phyloP scores from a whole-genome alignment of 2,113 vertebrate genomes.

The Setophaga petechia region DNA sequence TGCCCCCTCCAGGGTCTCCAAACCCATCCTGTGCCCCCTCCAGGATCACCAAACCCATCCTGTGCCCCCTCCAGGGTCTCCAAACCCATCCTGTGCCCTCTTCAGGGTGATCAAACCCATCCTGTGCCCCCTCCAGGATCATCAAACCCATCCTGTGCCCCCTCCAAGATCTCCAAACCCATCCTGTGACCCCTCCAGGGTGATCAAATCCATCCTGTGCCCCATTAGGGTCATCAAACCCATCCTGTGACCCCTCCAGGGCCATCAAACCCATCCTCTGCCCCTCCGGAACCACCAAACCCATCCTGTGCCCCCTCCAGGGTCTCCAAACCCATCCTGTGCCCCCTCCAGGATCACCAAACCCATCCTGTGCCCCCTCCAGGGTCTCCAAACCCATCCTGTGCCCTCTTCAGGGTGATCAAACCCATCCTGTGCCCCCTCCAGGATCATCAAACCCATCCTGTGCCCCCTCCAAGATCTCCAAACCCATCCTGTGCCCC shows the following conservation, averaged over 20 bases:
- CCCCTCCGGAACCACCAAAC: fast-evolving
- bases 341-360: fast-evolving
- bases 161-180: fast-evolving
- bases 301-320: neutral
- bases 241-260: neutral
- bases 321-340: fast-evolving
- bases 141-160: neutral
- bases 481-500: no score
- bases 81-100: neutral
- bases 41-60: fast-evolving
- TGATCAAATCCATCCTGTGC: fast-evolving
- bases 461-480: no score
- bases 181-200: neutral
- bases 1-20: fast-evolving
- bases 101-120: fast-evolving
- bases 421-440: no score
- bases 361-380: neutral
- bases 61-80: fast-evolving
- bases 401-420: neutral
- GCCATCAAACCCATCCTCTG: neutral
- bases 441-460: fast-evolving
- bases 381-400: fast-evolving
- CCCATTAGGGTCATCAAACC: fast-evolving
- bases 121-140: no score
- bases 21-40: no score